Evolutionary conservation across 35 echinoderm and acorn worm genomes (phyloP).

Genomic region (Hemicentrotus pulcherrimus): DNA sequence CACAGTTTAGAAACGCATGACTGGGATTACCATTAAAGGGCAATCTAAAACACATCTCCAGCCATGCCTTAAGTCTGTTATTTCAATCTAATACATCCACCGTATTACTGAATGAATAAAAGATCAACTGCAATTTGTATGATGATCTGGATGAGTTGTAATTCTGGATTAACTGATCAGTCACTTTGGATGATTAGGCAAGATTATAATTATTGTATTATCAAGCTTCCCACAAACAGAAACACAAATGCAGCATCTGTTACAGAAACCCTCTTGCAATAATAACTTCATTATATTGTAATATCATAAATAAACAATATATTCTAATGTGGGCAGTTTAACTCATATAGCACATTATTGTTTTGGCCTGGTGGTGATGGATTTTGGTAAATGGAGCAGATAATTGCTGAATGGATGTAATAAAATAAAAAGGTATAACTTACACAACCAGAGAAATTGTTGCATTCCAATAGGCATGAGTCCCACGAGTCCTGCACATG

Average conservation of each 20-base stretch:
- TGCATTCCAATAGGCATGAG: background rate
- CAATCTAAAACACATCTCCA: background rate
- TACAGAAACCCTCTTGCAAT: background rate
- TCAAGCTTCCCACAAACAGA: background rate
- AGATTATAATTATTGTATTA: background rate
- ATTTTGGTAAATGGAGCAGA: constrained; percentile 18
- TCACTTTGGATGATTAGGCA: background rate
- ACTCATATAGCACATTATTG: background rate
- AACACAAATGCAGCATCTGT: background rate
- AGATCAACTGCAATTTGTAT: background rate
- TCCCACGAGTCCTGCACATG: background rate
- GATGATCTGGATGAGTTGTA: background rate
- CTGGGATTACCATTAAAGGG: background rate
- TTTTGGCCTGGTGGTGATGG: background rate
- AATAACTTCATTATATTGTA: background rate
- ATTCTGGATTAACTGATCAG: background rate
- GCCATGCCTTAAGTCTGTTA: background rate
- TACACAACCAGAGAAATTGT: background rate
- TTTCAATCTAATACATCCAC: background rate
- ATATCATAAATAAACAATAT: background rate
- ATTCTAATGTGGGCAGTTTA: background rate
- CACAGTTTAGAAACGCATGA: background rate
- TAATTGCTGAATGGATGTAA: background rate
- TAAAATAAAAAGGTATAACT: background rate
- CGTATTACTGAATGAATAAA: background rate